Conservation (phyloP, 2,888 invertebrate species). For the Drosophila testacea region DNA sequence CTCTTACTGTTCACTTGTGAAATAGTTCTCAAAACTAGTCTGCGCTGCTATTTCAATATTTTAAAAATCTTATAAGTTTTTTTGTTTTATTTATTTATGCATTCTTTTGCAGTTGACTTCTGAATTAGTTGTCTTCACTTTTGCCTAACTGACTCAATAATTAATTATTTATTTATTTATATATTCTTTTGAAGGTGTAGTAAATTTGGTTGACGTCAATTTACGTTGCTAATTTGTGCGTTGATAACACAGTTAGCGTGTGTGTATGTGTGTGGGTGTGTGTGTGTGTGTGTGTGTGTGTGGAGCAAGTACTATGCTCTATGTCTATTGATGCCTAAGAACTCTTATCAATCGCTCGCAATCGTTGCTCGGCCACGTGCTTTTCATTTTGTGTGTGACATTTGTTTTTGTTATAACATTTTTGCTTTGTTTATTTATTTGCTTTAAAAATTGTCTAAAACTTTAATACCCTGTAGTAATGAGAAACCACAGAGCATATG, state of each 20-base stretch:
- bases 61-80: neutral
- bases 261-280: neutral
- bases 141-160: neutral
- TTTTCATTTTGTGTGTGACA: constrained; percentile 19
- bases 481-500: neutral
- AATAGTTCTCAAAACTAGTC: constrained; percentile 13
- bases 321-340: constrained; percentile 15
- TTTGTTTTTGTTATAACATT: constrained; percentile 8
- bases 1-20: neutral
- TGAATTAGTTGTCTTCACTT: constrained; percentile 5
- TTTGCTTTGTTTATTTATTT: constrained; percentile 22
- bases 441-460: neutral
- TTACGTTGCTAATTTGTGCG: constrained; percentile 47
- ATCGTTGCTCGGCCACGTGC: constrained; percentile 50
- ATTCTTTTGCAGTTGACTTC: neutral
- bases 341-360: constrained; percentile 36
- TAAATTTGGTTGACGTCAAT: constrained; percentile 50
- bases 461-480: neutral
- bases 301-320: constrained; percentile 7
- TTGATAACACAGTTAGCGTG: constrained; percentile 36
- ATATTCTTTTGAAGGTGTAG: constrained; percentile 32
- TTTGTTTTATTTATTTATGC: neutral
- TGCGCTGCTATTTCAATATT: neutral
- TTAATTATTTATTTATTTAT: constrained; percentile 28
- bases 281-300: constrained; percentile 10